Conservation (phyloP, 1,140 invertebrate genomes). For the Drosophila bifasciata region DNA sequence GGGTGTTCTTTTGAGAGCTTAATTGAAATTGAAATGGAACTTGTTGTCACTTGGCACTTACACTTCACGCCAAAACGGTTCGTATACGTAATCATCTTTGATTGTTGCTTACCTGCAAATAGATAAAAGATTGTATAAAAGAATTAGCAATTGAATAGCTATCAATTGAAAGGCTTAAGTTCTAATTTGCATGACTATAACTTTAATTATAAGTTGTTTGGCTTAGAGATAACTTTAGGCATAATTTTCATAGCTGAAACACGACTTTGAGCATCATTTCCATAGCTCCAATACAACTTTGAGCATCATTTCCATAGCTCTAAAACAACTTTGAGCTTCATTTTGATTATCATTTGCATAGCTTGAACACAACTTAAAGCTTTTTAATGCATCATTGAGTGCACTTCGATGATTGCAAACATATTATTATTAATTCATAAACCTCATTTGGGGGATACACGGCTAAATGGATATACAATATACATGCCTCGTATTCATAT, state of each 20-base stretch:
- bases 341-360: no score
- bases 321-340: not conserved
- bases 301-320: no score
- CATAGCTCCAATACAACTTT: no score
- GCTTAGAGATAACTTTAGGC: no score
- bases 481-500: not conserved
- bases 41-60: constrained; percentile 59
- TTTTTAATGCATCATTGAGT: not conserved
- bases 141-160: constrained; percentile 14
- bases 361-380: no score
- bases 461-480: constrained; percentile 12
- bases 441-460: constrained; percentile 4
- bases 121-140: not conserved
- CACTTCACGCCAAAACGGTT: constrained; percentile 29
- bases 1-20: constrained; percentile 23
- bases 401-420: constrained; percentile 1
- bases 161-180: not conserved
- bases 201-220: no score
- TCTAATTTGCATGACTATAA: not conserved
- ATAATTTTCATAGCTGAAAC: not conserved
- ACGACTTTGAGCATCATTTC: not conserved
- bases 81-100: constrained; percentile 36
- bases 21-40: constrained; percentile 56
- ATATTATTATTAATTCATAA: constrained; percentile 52
- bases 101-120: constrained; percentile 63